Evolutionary conservation across 2,888 invertebrate genomes (phyloP).

Genomic region (Litoditis marina): DNA sequence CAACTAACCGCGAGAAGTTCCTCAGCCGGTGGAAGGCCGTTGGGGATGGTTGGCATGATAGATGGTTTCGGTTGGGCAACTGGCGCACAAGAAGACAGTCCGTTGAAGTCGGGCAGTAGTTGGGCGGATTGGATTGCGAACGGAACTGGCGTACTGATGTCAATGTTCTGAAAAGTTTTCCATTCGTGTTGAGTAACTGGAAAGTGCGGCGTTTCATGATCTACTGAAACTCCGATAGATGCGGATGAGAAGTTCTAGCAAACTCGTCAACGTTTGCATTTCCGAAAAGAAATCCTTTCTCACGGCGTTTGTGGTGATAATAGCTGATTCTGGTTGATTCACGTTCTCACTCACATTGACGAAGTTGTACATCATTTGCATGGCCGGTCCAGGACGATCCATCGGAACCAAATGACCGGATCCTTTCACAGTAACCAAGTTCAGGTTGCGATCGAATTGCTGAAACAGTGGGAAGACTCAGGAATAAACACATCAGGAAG

Average conservation of each 20-base stretch:
- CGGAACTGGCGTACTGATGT: conserved; percentile 2
- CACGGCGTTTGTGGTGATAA: too few relatives aligned
- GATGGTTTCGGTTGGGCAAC: conserved; percentile 21
- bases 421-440: conserved; percentile 50
- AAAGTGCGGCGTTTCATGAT: not conserved
- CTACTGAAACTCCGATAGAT: too few relatives aligned
- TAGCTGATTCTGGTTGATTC: too few relatives aligned
- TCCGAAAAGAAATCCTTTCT: too few relatives aligned
- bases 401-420: conserved; percentile 80
- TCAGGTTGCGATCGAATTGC: conserved; percentile 30
- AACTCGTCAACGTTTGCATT: too few relatives aligned
- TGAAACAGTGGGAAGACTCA: too few relatives aligned
- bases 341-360: conserved; percentile 14
- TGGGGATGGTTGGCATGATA: conserved; percentile 19
- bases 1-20: too few relatives aligned
- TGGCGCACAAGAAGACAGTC: conserved; percentile 15
- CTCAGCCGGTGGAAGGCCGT: conserved; percentile 25
- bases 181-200: not conserved
- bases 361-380: conserved; percentile 74
- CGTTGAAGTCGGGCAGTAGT: conserved; percentile 3
- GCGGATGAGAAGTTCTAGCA: too few relatives aligned
- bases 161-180: not conserved
- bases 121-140: conserved; percentile 3
- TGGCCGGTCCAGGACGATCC: conserved; percentile 77
- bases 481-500: too few relatives aligned